Evolutionary conservation across 1,140 invertebrate species (phyloP).

Genomic region (Meloidogyne exigua): DNA sequence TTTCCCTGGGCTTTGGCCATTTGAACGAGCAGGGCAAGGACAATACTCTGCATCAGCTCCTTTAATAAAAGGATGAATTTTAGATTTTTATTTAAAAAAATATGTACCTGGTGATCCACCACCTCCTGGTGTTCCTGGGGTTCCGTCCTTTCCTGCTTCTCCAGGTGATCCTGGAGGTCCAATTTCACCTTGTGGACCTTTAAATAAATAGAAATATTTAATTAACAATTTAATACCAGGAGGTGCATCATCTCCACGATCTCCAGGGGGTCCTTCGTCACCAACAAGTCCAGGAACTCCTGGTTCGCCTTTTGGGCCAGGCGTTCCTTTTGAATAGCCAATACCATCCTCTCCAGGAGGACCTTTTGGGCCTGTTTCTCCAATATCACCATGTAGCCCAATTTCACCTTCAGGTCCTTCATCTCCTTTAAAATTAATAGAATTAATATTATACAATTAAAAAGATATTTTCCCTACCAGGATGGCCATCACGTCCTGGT

Average conservation of each 20-base stretch:
- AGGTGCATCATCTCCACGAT: slow-evolving; percentile 42
- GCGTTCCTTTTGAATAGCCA: slow-evolving; percentile 38
- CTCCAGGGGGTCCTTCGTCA: slow-evolving; percentile 42
- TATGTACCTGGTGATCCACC: slow-evolving; percentile 26
- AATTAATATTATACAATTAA: not conserved
- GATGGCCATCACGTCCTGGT: slow-evolving; percentile 28
- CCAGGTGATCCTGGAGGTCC: slow-evolving; percentile 38
- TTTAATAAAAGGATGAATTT: not conserved
- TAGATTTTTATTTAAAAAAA: not conserved
- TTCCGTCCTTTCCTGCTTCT: slow-evolving; percentile 37
- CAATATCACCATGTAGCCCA: slow-evolving; percentile 30
- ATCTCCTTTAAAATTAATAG: slow-evolving; percentile 5
- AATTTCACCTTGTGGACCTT: slow-evolving; percentile 32
- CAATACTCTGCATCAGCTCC: slow-evolving; percentile 43
- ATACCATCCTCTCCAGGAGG: slow-evolving; percentile 33
- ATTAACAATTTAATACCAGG: slow-evolving; percentile 17
- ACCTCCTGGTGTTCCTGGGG: slow-evolving; percentile 19
- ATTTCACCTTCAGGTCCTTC: slow-evolving; percentile 29
- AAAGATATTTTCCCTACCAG: not conserved
- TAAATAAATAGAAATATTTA: not conserved
- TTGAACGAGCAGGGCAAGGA: slow-evolving; percentile 35
- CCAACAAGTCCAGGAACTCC: slow-evolving; percentile 32
- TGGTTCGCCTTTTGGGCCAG: slow-evolving; percentile 43
- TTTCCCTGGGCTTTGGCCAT: slow-evolving; percentile 10
- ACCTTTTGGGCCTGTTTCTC: slow-evolving; percentile 18